A percentile compares a stretch with the other conserved stretches of the same genome.
These are phyloP conservation scores for Drosophila ogumai DNA, from an alignment of 1,140 invertebrate genomes.

Conservation along the genomic window DNA sequence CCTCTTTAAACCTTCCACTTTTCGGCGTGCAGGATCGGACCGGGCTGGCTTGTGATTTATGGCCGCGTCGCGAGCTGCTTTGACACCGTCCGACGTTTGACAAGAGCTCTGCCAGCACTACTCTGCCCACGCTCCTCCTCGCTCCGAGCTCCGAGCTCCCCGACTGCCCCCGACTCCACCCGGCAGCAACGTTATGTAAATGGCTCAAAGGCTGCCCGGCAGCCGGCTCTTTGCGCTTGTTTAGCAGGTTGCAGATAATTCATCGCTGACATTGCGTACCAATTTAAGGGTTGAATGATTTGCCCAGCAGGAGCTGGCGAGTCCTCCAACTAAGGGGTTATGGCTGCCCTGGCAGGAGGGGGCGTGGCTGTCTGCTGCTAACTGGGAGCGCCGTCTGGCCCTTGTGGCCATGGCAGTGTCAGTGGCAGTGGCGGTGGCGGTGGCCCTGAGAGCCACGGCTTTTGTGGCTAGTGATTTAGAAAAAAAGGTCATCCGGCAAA, in stretches of 20 bases:
- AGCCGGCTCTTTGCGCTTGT: conserved; percentile 56
- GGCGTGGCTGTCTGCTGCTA: conserved; percentile 41
- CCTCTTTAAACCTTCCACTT: conserved; percentile 32
- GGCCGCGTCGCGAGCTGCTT: conserved; percentile 72
- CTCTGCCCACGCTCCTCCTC: background rate
- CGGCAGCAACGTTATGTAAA: conserved; percentile 60
- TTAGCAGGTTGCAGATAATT: conserved; percentile 83
- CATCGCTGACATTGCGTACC: conserved; percentile 83
- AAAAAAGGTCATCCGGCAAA: conserved; percentile 76
- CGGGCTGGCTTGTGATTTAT: conserved; percentile 70
- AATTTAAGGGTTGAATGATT: conserved; percentile 84
- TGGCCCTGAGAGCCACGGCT: conserved; percentile 54
- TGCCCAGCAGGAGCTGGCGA: conserved; percentile 41
- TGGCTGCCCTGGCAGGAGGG: conserved; percentile 2
- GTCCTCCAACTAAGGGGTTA: conserved; percentile 21
- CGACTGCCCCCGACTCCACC: conserved; percentile 1
- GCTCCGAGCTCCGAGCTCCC: background rate
- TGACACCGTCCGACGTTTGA: conserved; percentile 80
- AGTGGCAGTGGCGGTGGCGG: conserved; percentile 40
- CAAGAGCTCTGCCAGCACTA: conserved; percentile 64
- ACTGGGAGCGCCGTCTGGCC: conserved; percentile 71
- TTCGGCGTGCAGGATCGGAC: conserved; percentile 14
- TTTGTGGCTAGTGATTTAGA: conserved; percentile 77
- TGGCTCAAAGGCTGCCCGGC: conserved; percentile 64
- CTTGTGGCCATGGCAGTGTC: conserved; percentile 56